Evolutionary conservation across 2,888 invertebrate genomes (phyloP), one percentile per base, ranked within the genome.

Genomic region (Eristalinus aeneus): DNA sequence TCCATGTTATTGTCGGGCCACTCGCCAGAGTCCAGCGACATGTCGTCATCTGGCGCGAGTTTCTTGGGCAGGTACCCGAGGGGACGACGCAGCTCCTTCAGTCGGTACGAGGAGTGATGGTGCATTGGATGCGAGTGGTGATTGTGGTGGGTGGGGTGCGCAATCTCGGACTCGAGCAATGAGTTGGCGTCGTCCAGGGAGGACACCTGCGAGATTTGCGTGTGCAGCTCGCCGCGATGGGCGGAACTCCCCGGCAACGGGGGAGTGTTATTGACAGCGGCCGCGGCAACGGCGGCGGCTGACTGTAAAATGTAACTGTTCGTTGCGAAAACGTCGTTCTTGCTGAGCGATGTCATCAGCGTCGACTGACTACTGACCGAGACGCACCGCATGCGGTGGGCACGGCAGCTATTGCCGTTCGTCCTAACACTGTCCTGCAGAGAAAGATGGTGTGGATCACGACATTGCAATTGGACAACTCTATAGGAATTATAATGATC

Each of bases 341-440:
- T 89, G 61, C 90, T 91, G 61, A 91, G 89, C 46, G 90, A 89
- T 78, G 90, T 88, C 85, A 90, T 85, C 81, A 91, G 68, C 8
- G 91, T 91, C 36, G 91, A 90, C 83, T 92, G 92, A 65, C 91
- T 90, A 53, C 91, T 90, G 73, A 88, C 89, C 63, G 89, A 92
- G 23, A 88, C 89, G 89, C 91, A 92, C 56, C 91, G 90, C 71
- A 90, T 90, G 10, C 91, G 90, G 63, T 90, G 90, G 9, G 90
- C 89, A 11, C 89, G 88, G 46, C 89, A 85, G 64, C 88, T 89
- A 68, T 77, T 78, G 16, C 74, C 88, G 34, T 86, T 91, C 65
- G 91, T 92, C 68, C 92, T 89, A 61, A 91, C 90, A 89, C 92
- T 92, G 73, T 92, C 92, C 90, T 92, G 92, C 89, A 91, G 90